Percentiles rank a stretch among this genome's conserved stretches.
Conservation (phyloP, 2,888 invertebrate species). For the Liopterus haemorrhoidalis region DNA sequence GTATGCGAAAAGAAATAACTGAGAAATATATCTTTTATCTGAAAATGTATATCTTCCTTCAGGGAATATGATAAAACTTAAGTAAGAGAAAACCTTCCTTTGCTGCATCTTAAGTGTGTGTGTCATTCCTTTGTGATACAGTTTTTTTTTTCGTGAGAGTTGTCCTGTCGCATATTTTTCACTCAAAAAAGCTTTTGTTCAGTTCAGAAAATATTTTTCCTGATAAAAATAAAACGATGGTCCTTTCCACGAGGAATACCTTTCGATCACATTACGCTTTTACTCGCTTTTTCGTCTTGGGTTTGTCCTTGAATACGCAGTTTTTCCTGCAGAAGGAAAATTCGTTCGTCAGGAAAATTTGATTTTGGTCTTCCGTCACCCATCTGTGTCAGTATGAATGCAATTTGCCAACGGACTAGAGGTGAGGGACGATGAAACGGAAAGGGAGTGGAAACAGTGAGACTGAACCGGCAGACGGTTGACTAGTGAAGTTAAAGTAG, state of each 20-base stretch:
- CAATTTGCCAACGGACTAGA: slow-evolving; percentile 32
- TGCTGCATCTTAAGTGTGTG: too few relatives aligned
- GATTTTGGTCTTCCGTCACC: slow-evolving; percentile 37
- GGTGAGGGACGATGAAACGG: slow-evolving; percentile 8
- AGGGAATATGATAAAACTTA: too few relatives aligned
- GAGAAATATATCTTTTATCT: too few relatives aligned
- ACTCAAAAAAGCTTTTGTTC: slow-evolving; percentile 14
- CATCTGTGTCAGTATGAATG: slow-evolving; percentile 38
- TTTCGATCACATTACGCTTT: slow-evolving; percentile 23
- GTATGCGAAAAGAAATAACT: too few relatives aligned
- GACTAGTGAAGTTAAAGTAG: too few relatives aligned
- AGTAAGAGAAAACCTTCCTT: too few relatives aligned
- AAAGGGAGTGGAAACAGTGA: slow-evolving; percentile 21
- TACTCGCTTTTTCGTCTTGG: neutral
- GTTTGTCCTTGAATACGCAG: slow-evolving; percentile 30
- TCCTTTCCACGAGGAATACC: slow-evolving; percentile 11
- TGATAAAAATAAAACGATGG: slow-evolving; percentile 13
- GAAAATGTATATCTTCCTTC: too few relatives aligned
- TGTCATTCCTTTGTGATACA: too few relatives aligned
- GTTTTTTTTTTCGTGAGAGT: too few relatives aligned
- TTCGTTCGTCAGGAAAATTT: slow-evolving; percentile 36
- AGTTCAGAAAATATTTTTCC: slow-evolving; percentile 8
- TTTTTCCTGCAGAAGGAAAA: slow-evolving; percentile 35
- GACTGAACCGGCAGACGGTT: too few relatives aligned
- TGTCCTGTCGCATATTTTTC: too few relatives aligned